Evolutionary conservation across 2,888 invertebrate species (phyloP).

Genomic region (Epicampocera succincta): DNA sequence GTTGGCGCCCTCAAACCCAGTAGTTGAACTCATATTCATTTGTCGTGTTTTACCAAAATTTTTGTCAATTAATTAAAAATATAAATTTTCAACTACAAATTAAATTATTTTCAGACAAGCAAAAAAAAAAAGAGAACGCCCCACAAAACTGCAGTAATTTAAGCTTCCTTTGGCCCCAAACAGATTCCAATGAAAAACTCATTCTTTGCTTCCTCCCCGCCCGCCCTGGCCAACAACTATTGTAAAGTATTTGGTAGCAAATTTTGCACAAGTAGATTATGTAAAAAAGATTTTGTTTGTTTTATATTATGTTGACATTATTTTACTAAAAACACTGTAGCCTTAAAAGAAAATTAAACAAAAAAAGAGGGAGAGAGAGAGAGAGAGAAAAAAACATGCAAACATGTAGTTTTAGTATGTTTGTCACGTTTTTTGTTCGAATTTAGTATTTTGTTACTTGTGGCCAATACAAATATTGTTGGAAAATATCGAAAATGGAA

Average conservation of each 20-base stretch:
- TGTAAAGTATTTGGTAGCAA: slow-evolving; percentile 50
- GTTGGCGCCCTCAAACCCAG: no score
- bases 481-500: slow-evolving; percentile 39
- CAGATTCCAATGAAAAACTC: slow-evolving; percentile 33
- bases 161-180: not conserved
- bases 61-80: slow-evolving; percentile 1
- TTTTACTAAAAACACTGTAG: slow-evolving; percentile 36
- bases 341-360: not conserved
- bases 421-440: slow-evolving; percentile 64
- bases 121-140: no score
- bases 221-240: slow-evolving; percentile 49
- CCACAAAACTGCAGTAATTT: not conserved
- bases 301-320: slow-evolving; percentile 65
- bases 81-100: slow-evolving; percentile 25
- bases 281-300: slow-evolving; percentile 56
- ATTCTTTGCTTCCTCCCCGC: not conserved
- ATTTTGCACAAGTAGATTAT: slow-evolving; percentile 59
- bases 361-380: not conserved
- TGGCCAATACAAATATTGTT: slow-evolving; percentile 66
- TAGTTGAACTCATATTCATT: slow-evolving; percentile 2
- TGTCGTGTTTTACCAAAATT: not conserved
- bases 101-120: slow-evolving; percentile 20
- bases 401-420: slow-evolving; percentile 55
- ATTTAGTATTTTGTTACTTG: slow-evolving; percentile 67
- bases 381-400: no score